Evolutionary conservation across 2,797 vertebrate genomes (phyloP).

Genomic region (Erithacus rubecula): DNA sequence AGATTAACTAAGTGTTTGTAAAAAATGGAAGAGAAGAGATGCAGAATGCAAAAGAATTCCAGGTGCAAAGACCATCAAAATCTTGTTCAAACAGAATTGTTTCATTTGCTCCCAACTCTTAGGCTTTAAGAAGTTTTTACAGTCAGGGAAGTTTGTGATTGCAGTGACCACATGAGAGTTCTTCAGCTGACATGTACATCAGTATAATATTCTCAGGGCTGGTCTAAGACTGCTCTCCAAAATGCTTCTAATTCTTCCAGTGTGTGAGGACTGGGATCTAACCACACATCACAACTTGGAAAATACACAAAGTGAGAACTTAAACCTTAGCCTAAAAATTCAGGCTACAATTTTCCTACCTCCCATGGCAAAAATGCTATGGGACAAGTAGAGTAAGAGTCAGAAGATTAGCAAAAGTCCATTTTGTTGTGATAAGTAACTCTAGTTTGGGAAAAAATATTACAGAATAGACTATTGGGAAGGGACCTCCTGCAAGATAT

Average conservation of each 20-base stretch:
- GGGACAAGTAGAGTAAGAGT: background rate
- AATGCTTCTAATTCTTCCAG: background rate
- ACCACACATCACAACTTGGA: accelerated
- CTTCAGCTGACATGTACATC: background rate
- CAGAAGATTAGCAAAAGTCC: background rate
- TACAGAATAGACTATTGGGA: background rate
- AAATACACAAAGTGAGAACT: background rate
- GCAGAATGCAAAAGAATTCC: background rate
- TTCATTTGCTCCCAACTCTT: background rate
- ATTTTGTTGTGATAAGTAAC: background rate
- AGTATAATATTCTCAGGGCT: background rate
- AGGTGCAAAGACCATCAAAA: background rate
- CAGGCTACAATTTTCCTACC: background rate
- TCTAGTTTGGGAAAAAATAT: background rate
- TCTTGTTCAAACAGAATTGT: background rate
- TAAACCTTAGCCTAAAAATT: background rate
- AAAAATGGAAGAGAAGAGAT: background rate
- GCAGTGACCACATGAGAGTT: background rate
- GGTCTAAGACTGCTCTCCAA: background rate
- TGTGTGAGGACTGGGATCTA: background rate
- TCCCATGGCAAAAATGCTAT: background rate
- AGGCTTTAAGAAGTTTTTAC: background rate
- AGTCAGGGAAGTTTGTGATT: accelerated
- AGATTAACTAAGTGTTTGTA: background rate
- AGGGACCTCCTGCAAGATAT: background rate